phyloP scores from a whole-genome alignment of 1,140 invertebrate genomes.

The Laupala kohalensis region DNA sequence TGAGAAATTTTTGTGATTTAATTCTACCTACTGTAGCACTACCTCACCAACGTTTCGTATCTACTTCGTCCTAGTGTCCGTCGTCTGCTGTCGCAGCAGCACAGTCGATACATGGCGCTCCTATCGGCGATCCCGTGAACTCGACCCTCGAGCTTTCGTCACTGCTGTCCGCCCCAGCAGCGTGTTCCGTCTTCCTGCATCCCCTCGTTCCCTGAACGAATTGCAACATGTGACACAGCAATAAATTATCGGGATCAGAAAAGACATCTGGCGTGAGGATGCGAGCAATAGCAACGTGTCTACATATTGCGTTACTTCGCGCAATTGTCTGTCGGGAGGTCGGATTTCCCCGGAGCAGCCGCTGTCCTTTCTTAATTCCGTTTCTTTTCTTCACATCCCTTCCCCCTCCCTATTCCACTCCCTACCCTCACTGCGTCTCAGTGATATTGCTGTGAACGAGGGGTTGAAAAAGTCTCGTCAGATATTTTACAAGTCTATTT shows the following conservation, averaged over 20 bases:
- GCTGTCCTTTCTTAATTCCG: neutral
- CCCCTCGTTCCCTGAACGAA: neutral
- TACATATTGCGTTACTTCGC: neutral
- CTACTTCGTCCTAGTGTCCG: too few relatives aligned
- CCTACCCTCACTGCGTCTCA: neutral
- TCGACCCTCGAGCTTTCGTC: too few relatives aligned
- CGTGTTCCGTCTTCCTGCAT: too few relatives aligned
- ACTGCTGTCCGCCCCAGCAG: too few relatives aligned
- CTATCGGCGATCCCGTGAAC: neutral
- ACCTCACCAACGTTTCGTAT: too few relatives aligned
- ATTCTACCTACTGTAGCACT: too few relatives aligned
- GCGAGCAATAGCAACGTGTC: neutral
- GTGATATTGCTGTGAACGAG: too few relatives aligned
- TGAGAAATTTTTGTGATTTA: too few relatives aligned
- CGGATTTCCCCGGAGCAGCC: neutral
- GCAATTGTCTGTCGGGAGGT: neutral
- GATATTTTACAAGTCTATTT: too few relatives aligned
- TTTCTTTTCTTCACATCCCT: neutral
- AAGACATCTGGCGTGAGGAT: neutral
- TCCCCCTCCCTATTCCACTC: neutral
- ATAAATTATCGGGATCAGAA: neutral
- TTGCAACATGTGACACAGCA: too few relatives aligned
- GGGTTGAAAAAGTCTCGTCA: too few relatives aligned
- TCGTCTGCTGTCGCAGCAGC: too few relatives aligned
- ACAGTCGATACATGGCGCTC: neutral